Conservation (phyloP, 2,888 invertebrate species). For the Epinotia demarniana region DNA sequence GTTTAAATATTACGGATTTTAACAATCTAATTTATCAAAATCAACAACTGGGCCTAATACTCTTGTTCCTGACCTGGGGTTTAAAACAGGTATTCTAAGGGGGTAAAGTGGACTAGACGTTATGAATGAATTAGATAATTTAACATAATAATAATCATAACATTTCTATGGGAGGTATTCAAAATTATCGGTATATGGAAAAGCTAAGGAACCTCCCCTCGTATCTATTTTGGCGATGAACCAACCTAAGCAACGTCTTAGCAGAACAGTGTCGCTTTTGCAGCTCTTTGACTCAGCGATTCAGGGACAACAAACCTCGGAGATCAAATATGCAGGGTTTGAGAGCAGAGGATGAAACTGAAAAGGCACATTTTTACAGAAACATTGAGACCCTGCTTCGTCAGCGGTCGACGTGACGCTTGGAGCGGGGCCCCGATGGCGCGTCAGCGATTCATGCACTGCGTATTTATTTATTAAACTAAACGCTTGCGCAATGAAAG, state of each 20-base stretch:
- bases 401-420: slow-evolving; percentile 15
- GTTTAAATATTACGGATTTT: no score
- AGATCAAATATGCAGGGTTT: not conserved
- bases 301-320: not conserved
- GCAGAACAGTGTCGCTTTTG: not conserved
- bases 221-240: not conserved
- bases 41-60: not conserved
- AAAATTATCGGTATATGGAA: not conserved
- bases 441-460: slow-evolving; percentile 19
- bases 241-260: not conserved
- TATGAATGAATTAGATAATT: not conserved
- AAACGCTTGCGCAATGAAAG: slow-evolving; percentile 22
- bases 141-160: no score
- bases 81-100: not conserved
- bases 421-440: not conserved
- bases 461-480: slow-evolving; percentile 28
- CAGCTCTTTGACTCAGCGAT: not conserved
- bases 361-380: not conserved
- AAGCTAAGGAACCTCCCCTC: not conserved
- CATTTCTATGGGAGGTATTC: no score
- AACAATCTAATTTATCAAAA: not conserved
- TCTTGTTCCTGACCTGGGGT: not conserved
- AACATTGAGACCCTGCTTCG: slow-evolving; percentile 7
- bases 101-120: not conserved
- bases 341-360: not conserved